Evolutionary conservation across 2,797 vertebrate genomes (phyloP).

Genomic region (Tokudaia tokunoshimensis): DNA sequence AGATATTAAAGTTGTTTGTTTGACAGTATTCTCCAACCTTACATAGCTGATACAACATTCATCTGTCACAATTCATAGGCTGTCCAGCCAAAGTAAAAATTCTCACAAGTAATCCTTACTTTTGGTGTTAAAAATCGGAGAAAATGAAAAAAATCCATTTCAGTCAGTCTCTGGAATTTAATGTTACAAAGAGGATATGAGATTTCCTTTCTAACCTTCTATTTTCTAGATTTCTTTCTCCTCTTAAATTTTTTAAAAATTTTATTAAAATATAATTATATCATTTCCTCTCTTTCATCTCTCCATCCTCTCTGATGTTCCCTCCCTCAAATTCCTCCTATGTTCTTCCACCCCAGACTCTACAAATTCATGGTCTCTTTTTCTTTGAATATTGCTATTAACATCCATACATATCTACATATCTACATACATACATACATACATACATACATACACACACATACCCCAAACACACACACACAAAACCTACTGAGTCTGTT

Average conservation of each 20-base stretch:
- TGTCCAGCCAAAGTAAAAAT: background rate
- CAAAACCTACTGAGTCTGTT: background rate
- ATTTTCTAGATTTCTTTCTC: slow-evolving; percentile 16
- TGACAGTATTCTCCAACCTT: background rate
- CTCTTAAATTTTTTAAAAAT: background rate
- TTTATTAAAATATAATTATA: slow-evolving; percentile 5
- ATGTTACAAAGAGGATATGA: background rate
- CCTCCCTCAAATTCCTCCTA: background rate
- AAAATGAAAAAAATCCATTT: background rate
- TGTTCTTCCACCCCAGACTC: background rate
- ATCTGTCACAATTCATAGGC: background rate
- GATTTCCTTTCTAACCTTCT: slow-evolving; percentile 11
- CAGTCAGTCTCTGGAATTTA: background rate
- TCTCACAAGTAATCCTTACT: background rate
- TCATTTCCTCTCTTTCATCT: background rate
- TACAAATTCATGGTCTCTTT: background rate
- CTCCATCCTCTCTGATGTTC: background rate
- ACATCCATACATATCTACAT: too few relatives aligned
- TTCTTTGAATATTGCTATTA: background rate
- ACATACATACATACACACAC: background rate
- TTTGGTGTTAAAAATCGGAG: background rate
- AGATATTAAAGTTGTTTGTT: background rate
- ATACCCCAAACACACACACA: background rate
- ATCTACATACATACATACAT: too few relatives aligned
- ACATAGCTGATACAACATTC: background rate